These are phyloP conservation scores for Abrostola tripartita DNA, from an alignment of 2,888 invertebrate species.

Conservation along the genomic window DNA sequence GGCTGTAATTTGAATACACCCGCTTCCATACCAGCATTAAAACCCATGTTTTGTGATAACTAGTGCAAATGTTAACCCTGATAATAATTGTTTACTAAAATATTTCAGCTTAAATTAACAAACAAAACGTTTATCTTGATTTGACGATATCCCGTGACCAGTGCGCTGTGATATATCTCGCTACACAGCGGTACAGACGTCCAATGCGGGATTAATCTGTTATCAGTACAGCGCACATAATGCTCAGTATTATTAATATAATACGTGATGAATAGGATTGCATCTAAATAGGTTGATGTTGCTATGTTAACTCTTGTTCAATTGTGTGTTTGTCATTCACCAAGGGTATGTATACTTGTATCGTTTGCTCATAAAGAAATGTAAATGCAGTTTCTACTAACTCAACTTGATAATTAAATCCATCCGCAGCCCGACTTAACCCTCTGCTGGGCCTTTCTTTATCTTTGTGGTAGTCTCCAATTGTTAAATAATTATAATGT, in stretches of 20 bases:
- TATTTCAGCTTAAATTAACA: constrained; percentile 26
- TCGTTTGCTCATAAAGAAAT: no score
- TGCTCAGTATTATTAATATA: constrained; percentile 35
- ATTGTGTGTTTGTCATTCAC: not conserved
- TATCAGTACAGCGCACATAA: constrained; percentile 45
- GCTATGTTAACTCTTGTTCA: not conserved
- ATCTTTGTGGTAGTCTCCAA: no score
- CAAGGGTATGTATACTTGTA: not conserved
- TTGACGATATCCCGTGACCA: constrained; percentile 21
- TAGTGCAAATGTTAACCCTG: constrained; percentile 3
- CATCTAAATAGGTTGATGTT: constrained; percentile 3
- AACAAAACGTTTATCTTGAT: constrained; percentile 30
- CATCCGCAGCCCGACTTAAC: no score
- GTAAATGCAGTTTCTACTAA: no score
- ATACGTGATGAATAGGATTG: constrained; percentile 30
- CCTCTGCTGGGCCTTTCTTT: no score
- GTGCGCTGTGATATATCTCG: constrained; percentile 28
- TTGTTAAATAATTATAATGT: not conserved
- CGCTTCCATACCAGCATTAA: no score
- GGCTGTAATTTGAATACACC: no score
- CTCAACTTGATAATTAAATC: no score
- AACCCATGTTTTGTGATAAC: constrained; percentile 1
- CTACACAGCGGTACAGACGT: constrained; percentile 25
- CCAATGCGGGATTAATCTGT: constrained; percentile 55
- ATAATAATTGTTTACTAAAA: constrained; percentile 6